Evolutionary conservation across 2,113 vertebrate species (phyloP).

Genomic region (Bos taurus): ARS-UCD2.0 NC_037332.1:10534001-10534500

Average conservation of each 20-base stretch:
- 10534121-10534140: neutral
- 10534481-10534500: neutral
- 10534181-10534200: neutral
- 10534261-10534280: neutral
- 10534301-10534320: neutral
- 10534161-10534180: neutral
- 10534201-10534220: neutral
- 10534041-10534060: slow-evolving; percentile 23
- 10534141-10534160: neutral
- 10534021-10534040: neutral
- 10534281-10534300: neutral
- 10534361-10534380: neutral
- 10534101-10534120: neutral
- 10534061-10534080: neutral
- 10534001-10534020: slow-evolving; percentile 34
- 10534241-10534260: neutral
- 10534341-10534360: neutral
- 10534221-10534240: neutral
- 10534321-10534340: neutral
- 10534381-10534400: neutral
- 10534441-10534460: neutral
- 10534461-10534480: neutral
- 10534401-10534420: neutral
- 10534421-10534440: neutral
- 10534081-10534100: neutral